Percentiles rank a stretch among this genome's conserved stretches.
Evolutionary conservation across 1,140 invertebrate species (phyloP).

Genomic region (Nixonia krombeini): DNA sequence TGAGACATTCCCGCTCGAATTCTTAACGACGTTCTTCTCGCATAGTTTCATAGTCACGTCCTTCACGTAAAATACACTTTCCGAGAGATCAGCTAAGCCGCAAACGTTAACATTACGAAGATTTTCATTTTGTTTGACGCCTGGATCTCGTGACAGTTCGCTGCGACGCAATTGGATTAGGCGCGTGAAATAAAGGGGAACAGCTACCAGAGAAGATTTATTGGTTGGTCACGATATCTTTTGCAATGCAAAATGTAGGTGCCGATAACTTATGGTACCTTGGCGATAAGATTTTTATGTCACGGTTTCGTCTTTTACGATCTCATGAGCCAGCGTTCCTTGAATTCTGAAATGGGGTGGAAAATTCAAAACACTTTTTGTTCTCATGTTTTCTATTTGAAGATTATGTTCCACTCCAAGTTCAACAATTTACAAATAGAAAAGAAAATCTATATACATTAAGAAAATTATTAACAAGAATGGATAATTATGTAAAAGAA

Average conservation of each 20-base stretch:
- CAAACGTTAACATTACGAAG: slow-evolving; percentile 56
- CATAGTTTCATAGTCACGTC: slow-evolving; percentile 54
- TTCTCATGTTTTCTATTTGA: too few relatives aligned
- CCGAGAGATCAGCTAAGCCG: slow-evolving; percentile 37
- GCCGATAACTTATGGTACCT: slow-evolving; percentile 34
- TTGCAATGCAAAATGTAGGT: slow-evolving; percentile 40
- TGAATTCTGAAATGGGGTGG: slow-evolving; percentile 32
- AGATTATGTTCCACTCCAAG: too few relatives aligned
- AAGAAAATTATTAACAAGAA: too few relatives aligned
- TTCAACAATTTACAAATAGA: too few relatives aligned
- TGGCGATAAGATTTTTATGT: slow-evolving; percentile 28
- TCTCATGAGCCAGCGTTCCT: slow-evolving; percentile 29
- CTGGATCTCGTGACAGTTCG: slow-evolving; percentile 28
- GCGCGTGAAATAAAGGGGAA: slow-evolving; percentile 42
- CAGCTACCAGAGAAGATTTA: slow-evolving; percentile 58
- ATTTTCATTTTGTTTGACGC: slow-evolving; percentile 58
- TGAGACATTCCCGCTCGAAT: too few relatives aligned
- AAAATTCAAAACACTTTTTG: slow-evolving; percentile 38
- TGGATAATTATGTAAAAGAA: too few relatives aligned
- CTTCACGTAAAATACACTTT: slow-evolving; percentile 60
- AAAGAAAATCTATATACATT: too few relatives aligned
- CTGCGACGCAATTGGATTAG: slow-evolving; percentile 50
- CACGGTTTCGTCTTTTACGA: slow-evolving; percentile 34
- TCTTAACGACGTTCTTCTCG: slow-evolving; percentile 35
- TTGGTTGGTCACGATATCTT: slow-evolving; percentile 41